Evolutionary conservation across 2,888 invertebrate species (phyloP), one percentile per base, ranked within the genome.

Genomic region (Ptychoptera albimana): DNA sequence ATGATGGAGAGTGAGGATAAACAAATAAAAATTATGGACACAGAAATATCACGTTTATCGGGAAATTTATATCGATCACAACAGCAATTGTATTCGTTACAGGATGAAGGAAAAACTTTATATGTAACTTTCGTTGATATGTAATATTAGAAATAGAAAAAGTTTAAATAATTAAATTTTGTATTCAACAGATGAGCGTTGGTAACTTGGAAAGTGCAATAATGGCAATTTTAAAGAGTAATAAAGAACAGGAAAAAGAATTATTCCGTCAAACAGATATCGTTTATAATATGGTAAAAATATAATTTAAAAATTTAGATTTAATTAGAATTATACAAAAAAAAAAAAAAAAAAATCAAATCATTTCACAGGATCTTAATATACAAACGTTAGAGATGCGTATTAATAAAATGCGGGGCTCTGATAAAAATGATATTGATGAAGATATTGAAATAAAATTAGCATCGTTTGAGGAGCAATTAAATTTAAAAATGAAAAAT

Each of bases 231-330:
- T 44, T 44, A 8, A 55, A 53, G 2, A 56, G 40, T 11, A 55
- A 57, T 12, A 54, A 54, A 3, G 47, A 51, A 12, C 48, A 51
- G 9, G 66, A 72, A 51, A 69, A 64, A 46, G 66, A 65, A 34
- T 53, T 77, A n/a, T 65, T 66, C 52, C 66, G 55, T 38, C 70
- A 73, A 50, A 75, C 74, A 49, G 80, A 79, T 59, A 61, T 70
- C 1, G 62, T 74, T 8, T 79, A 80, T 51, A 64, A 68, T 35
- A 63, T 77, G 60, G 79, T 77, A 61, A 67, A 68, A 51, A 6
- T 10, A 36, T 29, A 16, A 13, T n/a, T 42, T 38, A 9, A 1
- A 36, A 31, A 7, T 10, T 32, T 35, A 14, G 4, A 2, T 23
- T 15, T 31, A 8, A 35, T 7, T 14, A 1, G 11, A 14, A 42